phyloP scores from a whole-genome alignment of 2,113 vertebrate species.

The Sterrhoptilus dennistouni region DNA sequence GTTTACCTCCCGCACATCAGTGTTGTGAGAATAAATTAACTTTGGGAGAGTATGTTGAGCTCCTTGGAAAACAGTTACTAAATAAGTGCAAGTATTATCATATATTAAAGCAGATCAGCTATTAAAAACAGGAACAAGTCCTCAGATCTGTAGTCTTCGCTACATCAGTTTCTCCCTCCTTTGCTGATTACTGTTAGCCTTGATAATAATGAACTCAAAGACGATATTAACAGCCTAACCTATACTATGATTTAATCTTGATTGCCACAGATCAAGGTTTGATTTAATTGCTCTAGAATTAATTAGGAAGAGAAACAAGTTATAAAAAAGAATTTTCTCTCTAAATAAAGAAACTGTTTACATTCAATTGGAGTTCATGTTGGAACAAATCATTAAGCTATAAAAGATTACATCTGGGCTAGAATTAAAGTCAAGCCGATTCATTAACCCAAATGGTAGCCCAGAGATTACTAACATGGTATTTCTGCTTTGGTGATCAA shows the following conservation, averaged over 20 bases:
- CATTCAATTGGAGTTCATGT: conserved; percentile 60
- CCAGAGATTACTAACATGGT: conserved; percentile 65
- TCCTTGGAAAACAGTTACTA: conserved; percentile 59
- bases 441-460: conserved; percentile 72
- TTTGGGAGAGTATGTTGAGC: conserved; percentile 42
- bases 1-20: conserved; percentile 53
- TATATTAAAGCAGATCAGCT: conserved; percentile 69
- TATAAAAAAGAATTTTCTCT: conserved; percentile 68
- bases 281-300: conserved; percentile 73
- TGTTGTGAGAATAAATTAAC: conserved; percentile 64
- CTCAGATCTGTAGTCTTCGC: conserved; percentile 46
- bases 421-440: conserved; percentile 75
- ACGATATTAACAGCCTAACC: conserved; percentile 62
- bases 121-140: conserved; percentile 63
- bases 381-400: conserved; percentile 72
- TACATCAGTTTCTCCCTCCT: conserved; percentile 62
- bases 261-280: conserved; percentile 67
- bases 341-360: conserved; percentile 69
- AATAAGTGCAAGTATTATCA: conserved; percentile 69
- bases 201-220: conserved; percentile 70
- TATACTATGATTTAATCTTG: conserved; percentile 61
- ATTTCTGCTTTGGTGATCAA: conserved; percentile 57
- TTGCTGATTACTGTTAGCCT: conserved; percentile 69
- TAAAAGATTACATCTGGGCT: conserved; percentile 73
- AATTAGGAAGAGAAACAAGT: conserved; percentile 73